Evolutionary conservation across 2,888 invertebrate species (phyloP), one percentile per base, ranked within the genome.

Genomic region (Hirtodrosophila confusa): DNA sequence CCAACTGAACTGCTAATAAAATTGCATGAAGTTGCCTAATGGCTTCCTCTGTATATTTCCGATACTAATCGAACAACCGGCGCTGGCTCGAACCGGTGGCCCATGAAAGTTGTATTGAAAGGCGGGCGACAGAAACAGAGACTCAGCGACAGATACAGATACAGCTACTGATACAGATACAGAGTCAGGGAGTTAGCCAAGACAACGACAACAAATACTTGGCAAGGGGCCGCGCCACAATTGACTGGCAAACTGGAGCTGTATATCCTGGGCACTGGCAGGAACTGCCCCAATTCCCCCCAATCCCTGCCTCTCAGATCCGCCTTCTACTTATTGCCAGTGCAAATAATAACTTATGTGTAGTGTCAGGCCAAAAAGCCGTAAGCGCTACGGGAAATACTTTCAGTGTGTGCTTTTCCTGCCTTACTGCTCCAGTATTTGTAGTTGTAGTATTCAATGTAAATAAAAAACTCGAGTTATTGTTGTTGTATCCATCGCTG

Each of bases 321-420:
- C 33, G 36, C 45, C 68, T 47, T 44, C 73, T 65, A 62, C 79
- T 73, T 76, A 78, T 86, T 86, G 80, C 50, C 78, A 68, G 69
- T 69, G 70, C 66, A 87, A 85, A 85, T 85, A 87, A 85, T 85
- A 87, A 84, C 83, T 85, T 84, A 79, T 87, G 82, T 79, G 79
- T 63, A 74, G 82, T 85, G 84, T 84, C 86, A 68, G 75, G 75
- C 69, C 72, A 69, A 58, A 77, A 57, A 61, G 75, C 79, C 84
- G 72, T 70, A 70, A 82, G 83, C 77, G 66, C 71, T 75, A 70
- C 70, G 85, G 85, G 85, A 86, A 86, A 80, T 86, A 78, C 76
- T 72, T 63, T 66, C 75, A 47, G 41, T 77, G 62, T 72, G 67
- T 78, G 78, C 80, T 58, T 67, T 75, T 75, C 82, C 79, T 75